Base-by-base conservation (phyloP, 2,888 invertebrate species). In the Drosophila anomelani region DNA sequence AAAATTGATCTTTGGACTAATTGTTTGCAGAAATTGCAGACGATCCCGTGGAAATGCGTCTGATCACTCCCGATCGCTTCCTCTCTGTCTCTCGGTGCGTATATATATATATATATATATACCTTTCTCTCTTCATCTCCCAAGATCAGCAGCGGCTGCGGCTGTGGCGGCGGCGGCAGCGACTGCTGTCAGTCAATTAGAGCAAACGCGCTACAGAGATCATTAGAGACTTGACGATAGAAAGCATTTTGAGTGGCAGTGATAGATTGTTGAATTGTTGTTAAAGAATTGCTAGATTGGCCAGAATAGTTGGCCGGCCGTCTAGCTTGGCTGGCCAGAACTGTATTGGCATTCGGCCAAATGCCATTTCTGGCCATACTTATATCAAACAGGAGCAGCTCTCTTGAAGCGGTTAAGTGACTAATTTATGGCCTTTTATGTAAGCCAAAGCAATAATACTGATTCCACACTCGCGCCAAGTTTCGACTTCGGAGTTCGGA, bases 371-470 rank as follows among this genome's bases (percentile, higher is more conserved):
- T 88, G 86, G 88, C 70, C 55, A 76, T 58, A 73, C 67, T 75
- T 78, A 80, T 81, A 83, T 76, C 81, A 86, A 81, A 81, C 71
- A 58, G 75, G 67, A 67, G 64, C 64, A 73, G 80, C 85, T 62
- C 87, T 76, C 75, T 80, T 17, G 69, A 32, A 68, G 69, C 70
- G 68, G 70, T 87, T 85, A 82, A 85, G 78, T 89, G 89, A 89
- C 89, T 89, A 85, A 85, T 85, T 85, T 85, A 89, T 89, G 80
- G 87, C 85, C 85, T 82, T 89, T 89, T 85, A 87, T 89, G 89
- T 80, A 58, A 73, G 73, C 73, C 73, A 73, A 75, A 73, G 76
- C 72, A 73, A 73, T 73, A 73, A 75, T 75, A 75, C 58, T 75
- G 68, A 73, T 75, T 59, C 75, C 57, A 75, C 73, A 73, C 73